Evolutionary conservation across 2,113 vertebrate genomes (phyloP).

Genomic region (Perca flavescens): DNA sequence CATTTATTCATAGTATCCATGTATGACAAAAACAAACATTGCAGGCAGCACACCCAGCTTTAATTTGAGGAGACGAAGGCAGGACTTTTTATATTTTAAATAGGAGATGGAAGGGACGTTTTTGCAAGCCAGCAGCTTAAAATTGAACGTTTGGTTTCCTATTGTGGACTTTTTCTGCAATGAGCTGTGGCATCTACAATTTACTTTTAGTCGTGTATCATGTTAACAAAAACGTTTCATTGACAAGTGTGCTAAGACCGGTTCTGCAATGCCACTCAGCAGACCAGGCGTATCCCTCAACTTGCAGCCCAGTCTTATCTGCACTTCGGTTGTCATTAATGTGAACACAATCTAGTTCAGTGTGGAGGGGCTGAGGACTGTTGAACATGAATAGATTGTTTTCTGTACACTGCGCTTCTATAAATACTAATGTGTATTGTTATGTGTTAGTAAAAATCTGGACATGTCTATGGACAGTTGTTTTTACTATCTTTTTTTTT

Average conservation of each 20-base stretch:
- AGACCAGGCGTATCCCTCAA: constrained; percentile 2
- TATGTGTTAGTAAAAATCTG: not conserved
- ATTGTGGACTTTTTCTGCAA: not conserved
- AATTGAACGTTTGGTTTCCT: not conserved
- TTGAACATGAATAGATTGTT: not conserved
- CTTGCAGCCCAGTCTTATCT: constrained; percentile 22
- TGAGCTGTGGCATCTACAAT: not conserved
- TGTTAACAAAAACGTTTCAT: constrained; percentile 15
- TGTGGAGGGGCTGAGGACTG: not conserved
- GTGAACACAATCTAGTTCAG: not conserved
- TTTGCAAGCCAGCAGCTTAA: not conserved
- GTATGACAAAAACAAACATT: not conserved
- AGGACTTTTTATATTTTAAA: not conserved
- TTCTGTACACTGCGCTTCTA: not conserved
- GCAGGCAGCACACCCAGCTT: not conserved
- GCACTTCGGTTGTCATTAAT: not conserved
- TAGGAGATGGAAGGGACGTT: not conserved
- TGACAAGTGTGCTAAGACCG: constrained; percentile 26
- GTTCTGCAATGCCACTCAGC: constrained; percentile 33
- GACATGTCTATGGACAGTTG: not conserved
- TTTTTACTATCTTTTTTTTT: not conserved
- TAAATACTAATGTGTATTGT: not conserved
- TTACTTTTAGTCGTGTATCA: not conserved
- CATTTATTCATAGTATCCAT: not conserved
- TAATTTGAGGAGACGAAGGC: not conserved